Percentiles rank a stretch among this genome's conserved stretches.
phyloP scores from a whole-genome alignment of 1,140 invertebrate genomes.

The Bombus cullumanus region DNA sequence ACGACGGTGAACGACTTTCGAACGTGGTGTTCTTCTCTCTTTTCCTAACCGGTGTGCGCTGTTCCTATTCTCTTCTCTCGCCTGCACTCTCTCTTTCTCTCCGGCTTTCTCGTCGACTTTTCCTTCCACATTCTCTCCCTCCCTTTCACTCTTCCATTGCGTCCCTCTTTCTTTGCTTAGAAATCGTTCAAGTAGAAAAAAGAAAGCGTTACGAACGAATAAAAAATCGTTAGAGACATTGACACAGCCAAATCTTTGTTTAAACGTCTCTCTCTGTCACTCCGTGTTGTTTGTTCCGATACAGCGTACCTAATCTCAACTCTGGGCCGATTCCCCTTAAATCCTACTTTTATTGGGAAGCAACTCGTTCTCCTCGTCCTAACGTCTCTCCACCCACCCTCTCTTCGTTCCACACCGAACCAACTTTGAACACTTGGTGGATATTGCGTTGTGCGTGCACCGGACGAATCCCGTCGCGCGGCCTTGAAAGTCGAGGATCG shows the following conservation, averaged over 20 bases:
- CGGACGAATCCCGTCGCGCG: conserved; percentile 59
- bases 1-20: conserved; percentile 10
- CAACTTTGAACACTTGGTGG: conserved; percentile 78
- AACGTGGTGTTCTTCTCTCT: not conserved
- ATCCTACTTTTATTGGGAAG: conserved; percentile 10
- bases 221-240: conserved; percentile 66
- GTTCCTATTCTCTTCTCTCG: not conserved
- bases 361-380: conserved; percentile 13
- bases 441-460: conserved; percentile 70
- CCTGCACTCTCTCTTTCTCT: not conserved
- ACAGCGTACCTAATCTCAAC: too few relatives aligned
- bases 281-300: conserved; percentile 28
- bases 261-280: conserved; percentile 67
- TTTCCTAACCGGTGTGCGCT: not conserved
- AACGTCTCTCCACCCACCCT: conserved; percentile 9
- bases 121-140: not conserved
- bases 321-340: not conserved
- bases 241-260: conserved; percentile 79
- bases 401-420: conserved; percentile 53
- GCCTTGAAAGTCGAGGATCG: conserved; percentile 24
- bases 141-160: not conserved
- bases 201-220: conserved; percentile 68
- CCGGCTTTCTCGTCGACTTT: not conserved
- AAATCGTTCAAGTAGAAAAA: conserved; percentile 66
- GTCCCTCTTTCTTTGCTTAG: conserved; percentile 26